Evolutionary conservation across 53 echinoderm and acorn worm genomes (phyloP), one percentile per base, ranked within the genome.

Genomic region (Paracentrotus lividus): DNA sequence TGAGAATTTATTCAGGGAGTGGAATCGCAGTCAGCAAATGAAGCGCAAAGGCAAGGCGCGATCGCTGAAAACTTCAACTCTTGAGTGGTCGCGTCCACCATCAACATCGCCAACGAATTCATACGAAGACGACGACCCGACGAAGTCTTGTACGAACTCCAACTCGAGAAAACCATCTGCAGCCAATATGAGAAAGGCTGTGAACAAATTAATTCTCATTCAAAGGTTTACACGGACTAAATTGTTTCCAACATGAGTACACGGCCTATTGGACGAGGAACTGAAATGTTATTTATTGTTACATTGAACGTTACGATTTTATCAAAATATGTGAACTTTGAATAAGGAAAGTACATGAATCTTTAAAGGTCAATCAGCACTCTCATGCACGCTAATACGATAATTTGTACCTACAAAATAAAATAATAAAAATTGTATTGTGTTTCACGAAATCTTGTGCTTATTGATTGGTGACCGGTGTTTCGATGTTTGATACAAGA

Each of bases 1-100:
- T 66, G 91, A 93, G 58, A 95, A 95, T 76, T 88, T 95, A 57
- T 97, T 95, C 55, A 93, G 97, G 15, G 94, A 93, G 55, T 97
- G 97, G 97, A 95, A 88, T 16, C 61, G 93, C 67, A 55, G 58
- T n/a, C 51, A 58, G 23, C 55, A 90, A 47, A n/a, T 58, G 65
- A 94, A 94, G 84, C 43, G 75, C 20, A 91, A 91, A 26, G 36
- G 53, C 51, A 47, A 52, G 27, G 29, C 91, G 47, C 72, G 91
- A 1, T 91, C 53, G 33, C 76, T 91, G 5, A 45, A 38, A 36
- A 31, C 76, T 14, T 67, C 90, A 0, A 27, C 0, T 23, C 36
- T 20, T 2, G 91, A 91, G 15, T 91, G 91, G 91, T 31, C 53
- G 6, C 52, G 91, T 0, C 51, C 54, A 10, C n/a, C 72, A 3